Percentiles rank a stretch among this genome's conserved stretches.
Evolutionary conservation across 2,888 invertebrate genomes (phyloP).

Genomic region (Volucella inflata): DNA sequence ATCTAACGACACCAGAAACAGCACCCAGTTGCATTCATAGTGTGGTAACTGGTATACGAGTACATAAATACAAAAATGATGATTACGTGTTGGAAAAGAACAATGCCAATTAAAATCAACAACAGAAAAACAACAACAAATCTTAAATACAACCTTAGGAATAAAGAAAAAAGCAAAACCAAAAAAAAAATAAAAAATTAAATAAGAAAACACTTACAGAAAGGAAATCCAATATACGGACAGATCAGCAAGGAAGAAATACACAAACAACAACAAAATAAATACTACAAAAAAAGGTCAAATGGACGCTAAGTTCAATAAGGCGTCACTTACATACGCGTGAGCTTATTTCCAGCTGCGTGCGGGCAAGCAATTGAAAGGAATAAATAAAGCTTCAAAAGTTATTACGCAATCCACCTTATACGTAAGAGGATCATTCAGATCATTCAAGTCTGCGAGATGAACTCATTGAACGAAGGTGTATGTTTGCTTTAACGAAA

Average conservation of each 20-base stretch:
- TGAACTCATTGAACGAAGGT: constrained; percentile 51
- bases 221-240: constrained; percentile 32
- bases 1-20: constrained; percentile 75
- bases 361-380: constrained; percentile 13
- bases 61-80: constrained; percentile 69
- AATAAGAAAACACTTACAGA: background rate
- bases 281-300: constrained; percentile 24
- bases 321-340: constrained; percentile 53
- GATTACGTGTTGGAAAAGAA: constrained; percentile 67
- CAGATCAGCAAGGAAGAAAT: constrained; percentile 57
- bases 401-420: constrained; percentile 31
- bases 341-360: constrained; percentile 48
- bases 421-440: constrained; percentile 49
- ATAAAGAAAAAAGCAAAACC: constrained; percentile 33
- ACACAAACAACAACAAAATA: constrained; percentile 57
- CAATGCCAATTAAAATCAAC: constrained; percentile 62
- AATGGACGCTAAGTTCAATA: constrained; percentile 50
- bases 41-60: constrained; percentile 73
- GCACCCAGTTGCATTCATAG: constrained; percentile 73
- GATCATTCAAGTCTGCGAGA: constrained; percentile 48
- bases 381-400: constrained; percentile 27
- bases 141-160: constrained; percentile 30
- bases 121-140: constrained; percentile 54
- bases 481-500: constrained; percentile 61
- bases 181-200: constrained; percentile 14